Evolutionary conservation across 2,888 invertebrate genomes (phyloP), one percentile per base, ranked within the genome.

Genomic region (Alloplasta piceator): DNA sequence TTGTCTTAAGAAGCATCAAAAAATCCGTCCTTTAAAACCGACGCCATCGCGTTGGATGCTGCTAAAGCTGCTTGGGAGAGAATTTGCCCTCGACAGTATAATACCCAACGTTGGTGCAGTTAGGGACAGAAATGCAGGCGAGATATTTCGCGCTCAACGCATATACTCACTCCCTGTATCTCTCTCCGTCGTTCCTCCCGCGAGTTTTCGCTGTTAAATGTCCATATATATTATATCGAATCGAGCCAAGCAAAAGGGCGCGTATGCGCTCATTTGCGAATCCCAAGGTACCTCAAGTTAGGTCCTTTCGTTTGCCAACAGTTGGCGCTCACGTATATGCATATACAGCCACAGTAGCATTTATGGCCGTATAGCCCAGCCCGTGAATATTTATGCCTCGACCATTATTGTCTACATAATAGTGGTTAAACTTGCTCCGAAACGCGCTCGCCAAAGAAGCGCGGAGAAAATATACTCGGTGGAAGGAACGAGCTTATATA

Each of bases 381-480:
- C 88, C 88, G 89, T 90, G 91, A 91, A 91, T 91, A 91, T 91
- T 91, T 91, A 91, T 91, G 90, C 89, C 84, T 84, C 84, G 85
- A 88, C 89, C 90, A 90, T 91, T 90, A 90, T 89, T 89, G 89
- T 90, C 89, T 88, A 89, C 89, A 89, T 90, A 91, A 91, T 91
- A 89, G 88, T 85, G 83, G 86, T 85, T 86, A 87, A 83, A 85
- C 82, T 61, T 9, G 68, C 63, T 55, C 39, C 36, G 39, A 67
- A 67, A 46, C 61, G 50, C 50, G 52, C 79, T 78, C 70, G 48
- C 14, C 75, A 61, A 50, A 43, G 75, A 68, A 55, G 56, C 36
- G 52, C 43, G 36, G 14, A 36, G 72, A 67, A 70, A 73, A 48
- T 61, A 76, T 50, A 71, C 46, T 48, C 50, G 66, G 43, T 4